These are phyloP conservation scores for Leptinotarsa undecemlineata DNA, from an alignment of 1,140 invertebrate species.

Conservation along the genomic window DNA sequence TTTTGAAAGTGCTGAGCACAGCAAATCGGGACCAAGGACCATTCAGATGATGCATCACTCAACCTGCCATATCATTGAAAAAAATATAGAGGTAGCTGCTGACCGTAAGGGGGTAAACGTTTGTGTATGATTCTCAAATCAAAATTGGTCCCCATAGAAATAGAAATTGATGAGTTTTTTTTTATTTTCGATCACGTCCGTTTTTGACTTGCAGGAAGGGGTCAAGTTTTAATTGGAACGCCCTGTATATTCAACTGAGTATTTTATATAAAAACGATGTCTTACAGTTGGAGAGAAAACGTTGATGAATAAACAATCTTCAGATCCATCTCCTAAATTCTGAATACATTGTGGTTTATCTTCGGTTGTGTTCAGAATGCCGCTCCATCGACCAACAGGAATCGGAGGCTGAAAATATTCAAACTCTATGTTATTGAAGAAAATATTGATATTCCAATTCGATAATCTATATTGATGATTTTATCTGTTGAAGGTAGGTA, in stretches of 20 bases:
- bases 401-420: slow-evolving; percentile 27
- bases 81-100: background rate
- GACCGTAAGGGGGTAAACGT: background rate
- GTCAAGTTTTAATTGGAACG: background rate
- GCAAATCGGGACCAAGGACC: background rate
- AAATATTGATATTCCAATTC: background rate
- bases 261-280: no score
- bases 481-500: background rate
- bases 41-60: no score
- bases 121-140: background rate
- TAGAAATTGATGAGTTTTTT: background rate
- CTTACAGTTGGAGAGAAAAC: slow-evolving; percentile 37
- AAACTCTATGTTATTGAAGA: background rate
- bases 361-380: slow-evolving; percentile 31
- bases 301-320: slow-evolving; percentile 38
- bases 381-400: slow-evolving; percentile 30
- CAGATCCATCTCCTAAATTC: slow-evolving; percentile 30
- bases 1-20: no score
- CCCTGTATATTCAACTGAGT: background rate
- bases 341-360: slow-evolving; percentile 32
- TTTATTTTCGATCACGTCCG: background rate
- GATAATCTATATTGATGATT: background rate
- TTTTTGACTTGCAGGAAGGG: background rate
- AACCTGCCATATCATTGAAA: background rate
- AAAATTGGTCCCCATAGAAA: background rate